These are phyloP conservation scores for Amphimedon queenslandica DNA, from an alignment of 37 sponge, comb jelly and placozoan species.

Conservation along the genomic window DNA sequence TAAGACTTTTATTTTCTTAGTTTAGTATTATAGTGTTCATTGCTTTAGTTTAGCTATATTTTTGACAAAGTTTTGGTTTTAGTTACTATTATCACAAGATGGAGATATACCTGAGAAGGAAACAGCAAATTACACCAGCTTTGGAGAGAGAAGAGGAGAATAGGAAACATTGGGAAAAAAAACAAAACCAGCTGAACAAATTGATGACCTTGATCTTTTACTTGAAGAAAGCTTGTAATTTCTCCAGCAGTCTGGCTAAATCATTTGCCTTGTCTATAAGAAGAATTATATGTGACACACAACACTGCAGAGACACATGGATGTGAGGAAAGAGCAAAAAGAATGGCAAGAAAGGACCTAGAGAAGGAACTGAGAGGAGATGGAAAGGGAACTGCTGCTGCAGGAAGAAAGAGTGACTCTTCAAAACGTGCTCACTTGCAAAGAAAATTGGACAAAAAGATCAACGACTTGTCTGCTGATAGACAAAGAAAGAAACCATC, in stretches of 20 bases:
- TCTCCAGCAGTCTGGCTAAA: constrained; percentile 28
- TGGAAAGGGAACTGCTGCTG: not conserved
- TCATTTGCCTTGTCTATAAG: constrained; percentile 37
- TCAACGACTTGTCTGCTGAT: constrained; percentile 1
- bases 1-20: no score
- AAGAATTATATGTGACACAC: constrained; percentile 52
- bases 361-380: not conserved
- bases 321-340: constrained; percentile 71
- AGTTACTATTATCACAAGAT: no score
- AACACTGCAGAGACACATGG: constrained; percentile 75
- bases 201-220: constrained; percentile 55
- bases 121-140: constrained; percentile 5
- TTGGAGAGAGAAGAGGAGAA: not conserved
- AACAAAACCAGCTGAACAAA: constrained; percentile 6
- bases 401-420: not conserved
- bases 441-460: constrained; percentile 24
- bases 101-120: no score
- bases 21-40: no score
- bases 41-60: no score
- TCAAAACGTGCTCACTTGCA: constrained; percentile 19
- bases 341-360: constrained; percentile 26
- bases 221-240: constrained; percentile 47
- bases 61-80: no score
- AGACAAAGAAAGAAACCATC: constrained; percentile 4
- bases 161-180: not conserved